phyloP scores from a whole-genome alignment of 2,797 vertebrate species.

The Babyrousa celebensis region DNA sequence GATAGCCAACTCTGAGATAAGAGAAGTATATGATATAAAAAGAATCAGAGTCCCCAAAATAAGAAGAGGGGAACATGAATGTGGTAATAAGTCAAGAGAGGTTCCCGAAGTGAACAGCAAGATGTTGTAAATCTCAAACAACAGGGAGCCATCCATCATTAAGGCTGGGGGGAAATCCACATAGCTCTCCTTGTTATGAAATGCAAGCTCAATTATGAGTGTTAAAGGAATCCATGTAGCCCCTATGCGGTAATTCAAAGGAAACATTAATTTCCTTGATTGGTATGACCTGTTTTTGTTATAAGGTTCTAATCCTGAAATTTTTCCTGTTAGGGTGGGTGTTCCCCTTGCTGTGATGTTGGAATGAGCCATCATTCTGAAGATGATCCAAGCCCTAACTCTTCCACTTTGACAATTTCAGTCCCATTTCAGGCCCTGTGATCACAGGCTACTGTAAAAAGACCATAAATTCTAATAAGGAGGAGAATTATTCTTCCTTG shows the following conservation, averaged over 20 bases:
- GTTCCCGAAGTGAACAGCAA: neutral
- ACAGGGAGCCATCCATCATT: neutral
- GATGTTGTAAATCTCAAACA: neutral
- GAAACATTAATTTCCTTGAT: neutral
- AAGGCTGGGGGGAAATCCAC: neutral
- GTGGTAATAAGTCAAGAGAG: neutral
- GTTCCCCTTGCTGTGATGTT: neutral
- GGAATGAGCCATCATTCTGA: neutral
- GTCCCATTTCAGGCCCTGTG: neutral
- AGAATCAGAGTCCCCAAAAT: neutral
- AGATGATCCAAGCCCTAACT: neutral
- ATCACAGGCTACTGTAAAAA: neutral
- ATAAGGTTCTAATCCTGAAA: too few species aligned
- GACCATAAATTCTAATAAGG: neutral
- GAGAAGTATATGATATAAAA: neutral
- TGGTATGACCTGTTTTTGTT: neutral
- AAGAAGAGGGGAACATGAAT: neutral
- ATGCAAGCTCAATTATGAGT: neutral
- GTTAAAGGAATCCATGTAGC: neutral
- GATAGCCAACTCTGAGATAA: neutral
- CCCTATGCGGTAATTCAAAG: neutral
- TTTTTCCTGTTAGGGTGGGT: accelerated
- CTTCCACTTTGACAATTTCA: neutral
- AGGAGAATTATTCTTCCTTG: neutral
- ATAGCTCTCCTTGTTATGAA: neutral